These are phyloP conservation scores for Hermetia illucens DNA, from an alignment of 1,140 invertebrate species.

Conservation along the genomic window DNA sequence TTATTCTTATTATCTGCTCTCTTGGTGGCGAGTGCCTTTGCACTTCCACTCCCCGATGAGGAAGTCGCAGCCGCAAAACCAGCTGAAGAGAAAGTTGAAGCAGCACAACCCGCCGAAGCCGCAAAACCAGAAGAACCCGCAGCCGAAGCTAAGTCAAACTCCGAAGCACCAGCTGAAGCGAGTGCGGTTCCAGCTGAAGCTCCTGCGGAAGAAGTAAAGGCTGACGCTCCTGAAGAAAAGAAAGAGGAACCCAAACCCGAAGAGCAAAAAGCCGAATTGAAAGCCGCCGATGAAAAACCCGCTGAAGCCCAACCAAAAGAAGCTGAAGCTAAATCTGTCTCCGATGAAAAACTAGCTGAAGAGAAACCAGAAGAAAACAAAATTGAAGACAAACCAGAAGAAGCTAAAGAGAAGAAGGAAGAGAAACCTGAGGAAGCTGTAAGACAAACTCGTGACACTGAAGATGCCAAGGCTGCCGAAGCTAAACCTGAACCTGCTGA, in stretches of 20 bases:
- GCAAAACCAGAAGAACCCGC: constrained; percentile 2
- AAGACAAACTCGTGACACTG: background rate
- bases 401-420: constrained; percentile 5
- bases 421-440: constrained; percentile 2
- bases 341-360: constrained; percentile 5
- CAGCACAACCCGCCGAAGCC: background rate
- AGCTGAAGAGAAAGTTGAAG: constrained; percentile 1
- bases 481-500: constrained; percentile 9
- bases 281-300: constrained; percentile 5
- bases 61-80: background rate
- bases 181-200: background rate
- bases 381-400: constrained; percentile 4
- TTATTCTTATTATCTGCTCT: background rate
- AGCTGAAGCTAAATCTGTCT: constrained; percentile 5
- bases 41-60: constrained; percentile 2
- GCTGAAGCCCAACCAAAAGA: constrained; percentile 7
- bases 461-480: constrained; percentile 5
- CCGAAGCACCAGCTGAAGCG: background rate
- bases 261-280: constrained; percentile 9
- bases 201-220: background rate
- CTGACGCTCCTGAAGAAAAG: background rate
- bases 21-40: background rate
- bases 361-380: constrained; percentile 9
- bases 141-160: constrained; percentile 6
- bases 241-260: constrained; percentile 8